Conservation (phyloP, 2,797 vertebrate genomes). For the Alauda arvensis region DNA sequence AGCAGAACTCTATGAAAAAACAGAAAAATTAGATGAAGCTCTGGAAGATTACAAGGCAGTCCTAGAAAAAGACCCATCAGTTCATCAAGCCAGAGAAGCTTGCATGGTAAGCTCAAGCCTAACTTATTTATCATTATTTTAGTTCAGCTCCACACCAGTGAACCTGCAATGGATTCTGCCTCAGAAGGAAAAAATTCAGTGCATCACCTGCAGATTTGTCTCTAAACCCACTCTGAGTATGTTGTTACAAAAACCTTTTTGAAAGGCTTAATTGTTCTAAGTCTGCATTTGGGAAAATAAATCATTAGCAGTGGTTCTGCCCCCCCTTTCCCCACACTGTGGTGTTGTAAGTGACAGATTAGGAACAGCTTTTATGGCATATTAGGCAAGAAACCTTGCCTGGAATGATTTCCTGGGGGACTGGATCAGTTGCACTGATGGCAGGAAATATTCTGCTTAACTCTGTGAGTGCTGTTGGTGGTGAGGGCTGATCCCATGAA, state of each 20-base stretch:
- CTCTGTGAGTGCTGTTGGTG: background rate
- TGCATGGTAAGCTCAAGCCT: slow-evolving; percentile 83
- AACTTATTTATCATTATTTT: background rate
- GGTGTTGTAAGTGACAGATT: slow-evolving; percentile 23
- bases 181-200: background rate
- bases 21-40: slow-evolving; percentile 92
- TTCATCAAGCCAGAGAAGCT: slow-evolving; percentile 82
- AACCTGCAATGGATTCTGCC: background rate
- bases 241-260: background rate
- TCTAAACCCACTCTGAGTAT: background rate
- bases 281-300: slow-evolving; percentile 2
- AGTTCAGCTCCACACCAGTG: background rate
- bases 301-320: background rate
- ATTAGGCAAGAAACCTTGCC: slow-evolving; percentile 39
- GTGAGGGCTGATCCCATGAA: background rate
- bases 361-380: slow-evolving; percentile 28
- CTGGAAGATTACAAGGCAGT: slow-evolving; percentile 89
- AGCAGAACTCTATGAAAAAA: slow-evolving; percentile 91
- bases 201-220: background rate
- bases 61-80: slow-evolving; percentile 82
- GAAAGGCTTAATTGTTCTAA: slow-evolving; percentile 1
- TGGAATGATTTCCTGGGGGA: slow-evolving; percentile 37
- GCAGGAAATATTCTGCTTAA: background rate
- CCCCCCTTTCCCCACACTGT: background rate
- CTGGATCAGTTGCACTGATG: slow-evolving; percentile 17